Percentiles rank a stretch among this genome's conserved stretches.
These are phyloP conservation scores for Thalassarche chlororhynchos DNA, from an alignment of 2,113 vertebrate species.

Conservation along the genomic window DNA sequence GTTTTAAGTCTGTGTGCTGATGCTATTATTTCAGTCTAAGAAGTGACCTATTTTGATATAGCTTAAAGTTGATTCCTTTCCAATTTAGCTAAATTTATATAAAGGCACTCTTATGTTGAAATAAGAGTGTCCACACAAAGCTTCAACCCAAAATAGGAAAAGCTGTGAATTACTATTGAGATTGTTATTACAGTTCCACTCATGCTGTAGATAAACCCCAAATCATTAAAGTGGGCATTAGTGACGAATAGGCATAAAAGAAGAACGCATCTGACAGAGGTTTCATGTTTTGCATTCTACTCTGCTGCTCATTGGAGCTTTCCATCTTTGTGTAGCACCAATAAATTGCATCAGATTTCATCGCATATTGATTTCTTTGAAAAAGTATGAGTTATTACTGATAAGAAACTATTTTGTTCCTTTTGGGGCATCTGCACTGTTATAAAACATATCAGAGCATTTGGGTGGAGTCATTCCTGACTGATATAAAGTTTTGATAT, in stretches of 20 bases:
- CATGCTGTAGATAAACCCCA: not conserved
- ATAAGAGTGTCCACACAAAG: not conserved
- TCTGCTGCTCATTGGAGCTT: not conserved
- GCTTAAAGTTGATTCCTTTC: not conserved
- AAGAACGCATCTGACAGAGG: not conserved
- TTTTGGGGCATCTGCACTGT: not conserved
- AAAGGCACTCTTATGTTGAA: not conserved
- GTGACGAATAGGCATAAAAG: not conserved
- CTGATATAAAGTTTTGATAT: not conserved
- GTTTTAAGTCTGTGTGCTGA: not conserved
- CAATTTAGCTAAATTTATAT: not conserved
- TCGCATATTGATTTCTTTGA: not conserved
- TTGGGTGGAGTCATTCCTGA: not conserved
- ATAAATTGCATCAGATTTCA: not conserved
- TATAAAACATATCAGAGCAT: not conserved
- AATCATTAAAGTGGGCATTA: not conserved
- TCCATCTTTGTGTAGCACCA: not conserved
- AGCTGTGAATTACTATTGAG: not conserved
- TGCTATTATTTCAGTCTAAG: not conserved
- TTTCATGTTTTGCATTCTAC: not conserved
- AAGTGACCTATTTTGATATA: not conserved
- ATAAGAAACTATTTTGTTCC: not conserved
- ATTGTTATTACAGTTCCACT: not conserved
- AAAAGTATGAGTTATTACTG: not conserved
- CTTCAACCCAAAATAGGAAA: not conserved